Percentiles rank a stretch among this genome's conserved stretches.
phyloP scores from a whole-genome alignment of 2,888 invertebrate species.

The Adelphocoris suturalis region DNA sequence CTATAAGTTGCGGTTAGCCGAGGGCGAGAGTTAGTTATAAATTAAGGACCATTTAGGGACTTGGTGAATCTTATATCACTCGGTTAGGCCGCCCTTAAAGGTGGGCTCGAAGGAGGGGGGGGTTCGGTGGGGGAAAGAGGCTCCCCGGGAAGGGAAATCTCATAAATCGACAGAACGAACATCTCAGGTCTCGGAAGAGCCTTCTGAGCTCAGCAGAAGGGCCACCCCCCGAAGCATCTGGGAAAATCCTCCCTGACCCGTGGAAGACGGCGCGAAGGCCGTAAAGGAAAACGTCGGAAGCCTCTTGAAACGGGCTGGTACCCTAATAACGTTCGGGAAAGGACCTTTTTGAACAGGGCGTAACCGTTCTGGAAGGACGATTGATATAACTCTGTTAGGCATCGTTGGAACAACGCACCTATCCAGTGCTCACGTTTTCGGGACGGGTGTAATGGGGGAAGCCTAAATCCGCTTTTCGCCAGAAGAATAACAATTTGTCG shows the following conservation, averaged over 20 bases:
- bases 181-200: conserved; percentile 24
- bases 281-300: conserved; percentile 17
- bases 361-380: background rate
- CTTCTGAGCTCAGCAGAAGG: background rate
- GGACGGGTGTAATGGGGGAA: background rate
- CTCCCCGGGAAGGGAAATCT: background rate
- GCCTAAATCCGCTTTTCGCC: background rate
- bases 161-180: conserved; percentile 34
- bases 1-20: conserved; percentile 35
- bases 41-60: conserved; percentile 39
- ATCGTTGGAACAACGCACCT: background rate
- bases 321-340: background rate
- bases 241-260: background rate
- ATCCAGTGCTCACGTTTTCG: conserved; percentile 20
- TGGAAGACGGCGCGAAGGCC: background rate
- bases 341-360: conserved; percentile 5
- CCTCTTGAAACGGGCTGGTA: background rate
- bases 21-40: conserved; percentile 35
- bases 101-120: background rate
- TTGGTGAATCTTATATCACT: conserved; percentile 39
- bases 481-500: background rate
- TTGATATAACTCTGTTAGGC: conserved; percentile 28
- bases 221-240: conserved; percentile 15
- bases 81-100: background rate
- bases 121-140: background rate